phyloP scores from a whole-genome alignment of 2,888 invertebrate species.

The Acleris emargana region DNA sequence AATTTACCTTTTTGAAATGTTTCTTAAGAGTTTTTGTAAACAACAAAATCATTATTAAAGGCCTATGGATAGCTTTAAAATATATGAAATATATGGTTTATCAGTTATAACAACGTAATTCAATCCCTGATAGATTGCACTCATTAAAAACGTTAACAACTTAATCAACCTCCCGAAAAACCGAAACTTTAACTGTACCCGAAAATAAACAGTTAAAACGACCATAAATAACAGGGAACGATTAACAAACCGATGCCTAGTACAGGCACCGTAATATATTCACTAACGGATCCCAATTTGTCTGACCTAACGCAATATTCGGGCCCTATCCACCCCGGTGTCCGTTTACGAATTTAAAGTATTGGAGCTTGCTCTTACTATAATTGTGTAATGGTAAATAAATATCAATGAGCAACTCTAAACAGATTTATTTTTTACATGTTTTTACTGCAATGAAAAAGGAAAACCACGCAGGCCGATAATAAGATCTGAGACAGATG shows the following conservation, averaged over 20 bases:
- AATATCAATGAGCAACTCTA: no score
- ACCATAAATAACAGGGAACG: slow-evolving; percentile 77
- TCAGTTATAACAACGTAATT: neutral
- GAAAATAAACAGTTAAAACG: slow-evolving; percentile 52
- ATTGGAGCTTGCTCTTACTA: slow-evolving; percentile 3
- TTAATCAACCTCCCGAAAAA: slow-evolving; percentile 25
- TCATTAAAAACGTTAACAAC: slow-evolving; percentile 10
- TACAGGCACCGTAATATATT: slow-evolving; percentile 79
- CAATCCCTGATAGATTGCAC: neutral
- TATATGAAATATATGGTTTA: no score
- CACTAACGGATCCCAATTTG: slow-evolving; percentile 81
- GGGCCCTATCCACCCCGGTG: slow-evolving; percentile 38
- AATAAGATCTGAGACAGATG: no score
- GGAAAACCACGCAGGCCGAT: no score
- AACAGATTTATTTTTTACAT: no score
- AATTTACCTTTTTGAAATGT: no score
- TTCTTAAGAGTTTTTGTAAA: no score
- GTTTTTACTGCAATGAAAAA: no score
- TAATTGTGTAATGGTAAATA: slow-evolving; percentile 1
- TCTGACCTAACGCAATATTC: slow-evolving; percentile 81
- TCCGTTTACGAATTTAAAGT: slow-evolving; percentile 18
- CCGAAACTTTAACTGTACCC: slow-evolving; percentile 35
- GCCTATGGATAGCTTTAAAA: no score
- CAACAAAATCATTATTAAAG: no score
- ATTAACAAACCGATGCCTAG: slow-evolving; percentile 79